Evolutionary conservation across 1,140 invertebrate genomes (phyloP), one percentile per base, ranked within the genome.

Genomic region (Leptestheria dahalacensis): DNA sequence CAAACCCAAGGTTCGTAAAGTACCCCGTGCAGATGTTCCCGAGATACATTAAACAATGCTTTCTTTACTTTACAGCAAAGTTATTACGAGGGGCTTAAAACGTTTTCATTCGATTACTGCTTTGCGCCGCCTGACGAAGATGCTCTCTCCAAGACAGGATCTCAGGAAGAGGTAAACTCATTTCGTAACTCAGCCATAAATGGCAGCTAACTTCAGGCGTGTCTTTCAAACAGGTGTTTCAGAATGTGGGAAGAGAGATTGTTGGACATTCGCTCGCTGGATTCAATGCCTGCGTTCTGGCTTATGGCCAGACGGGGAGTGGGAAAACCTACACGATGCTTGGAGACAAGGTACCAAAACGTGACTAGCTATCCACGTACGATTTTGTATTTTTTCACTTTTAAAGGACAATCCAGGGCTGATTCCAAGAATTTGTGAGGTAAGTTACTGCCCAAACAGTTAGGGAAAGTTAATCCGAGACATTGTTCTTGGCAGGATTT

Each of bases 321-420:
- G 94, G 94, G 24, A 97, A 98, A 76, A 95, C 91, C 0, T 97
- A 91, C 71, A 97, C 93, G 0, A 97, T 98, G 93, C 97, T 97
- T 93, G 94, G 94, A 25, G 85, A 85, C 0, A 73, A 66, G 41
- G 74, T 53, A 55, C 57, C 64, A 21, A 59, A 50, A 18, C 61
- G 63, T 56, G 58, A 47, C 15, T 20, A 53, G n/a, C n/a, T n/a
- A n/a, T n/a, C n/a, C n/a, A n/a, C n/a, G n/a, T n/a, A n/a, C n/a
- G n/a, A n/a, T n/a, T n/a, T n/a, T n/a, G n/a, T n/a, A n/a, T n/a
- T n/a, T n/a, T n/a, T n/a, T n/a, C n/a, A n/a, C n/a, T n/a, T 6
- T 41, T 41, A 41, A 6, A 41, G 33, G 33, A 41, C 6, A 41
- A 15, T 68, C 84, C 83, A 68, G 89, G 90, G 2, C 72, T 92